Base-by-base conservation (phyloP, 1,140 invertebrate species). In the Pogonus chalceus region DNA sequence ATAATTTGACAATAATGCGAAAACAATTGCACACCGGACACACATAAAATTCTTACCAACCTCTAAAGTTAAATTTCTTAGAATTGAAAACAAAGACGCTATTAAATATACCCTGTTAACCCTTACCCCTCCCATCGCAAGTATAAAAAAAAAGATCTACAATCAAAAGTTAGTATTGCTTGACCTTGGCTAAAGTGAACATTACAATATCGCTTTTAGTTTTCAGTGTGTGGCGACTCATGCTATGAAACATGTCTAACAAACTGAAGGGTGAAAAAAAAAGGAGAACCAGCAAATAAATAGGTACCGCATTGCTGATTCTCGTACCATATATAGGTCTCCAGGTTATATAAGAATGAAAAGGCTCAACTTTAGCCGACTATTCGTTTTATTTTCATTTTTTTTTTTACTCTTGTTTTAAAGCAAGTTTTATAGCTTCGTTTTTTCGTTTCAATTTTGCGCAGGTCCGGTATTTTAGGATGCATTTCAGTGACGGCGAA, bases 181-280 rank as follows among this genome's bases (percentile, higher is more conserved):
- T 60, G 60, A 61, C 60, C 60, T 61, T 61, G 60, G 51, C 57
- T 56, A 60, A 39, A 58, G 53, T 51, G 49, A 47, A 43, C 24
- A 50, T 24, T 37, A 37, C 43, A 23, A n/a, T n/a, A n/a, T n/a
- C n/a, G n/a, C n/a, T n/a, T n/a, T n/a, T n/a, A n/a, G n/a, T n/a
- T 35, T 21, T 47, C 23, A 51, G 22, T 20, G 31, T 37, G 56
- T 43, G 22, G 21, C 51, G 26, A 31, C 52, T 20, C 51, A 56
- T 57, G 49, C 50, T 53, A 47, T 50, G 46, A 24, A 26, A 39
- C 20, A 2, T 1, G 2, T 12, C n/a, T 3, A 3, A 20, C n/a
- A 24, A 18, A 31, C 18, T 14, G 43, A 56, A 57, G 23, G 24
- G 31, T 35, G 49, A 39, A 46, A 20, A 49, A 50, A 49, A 54